Conservation (phyloP, 23 tunicate species). For the Aplidium turbinatum region DNA sequence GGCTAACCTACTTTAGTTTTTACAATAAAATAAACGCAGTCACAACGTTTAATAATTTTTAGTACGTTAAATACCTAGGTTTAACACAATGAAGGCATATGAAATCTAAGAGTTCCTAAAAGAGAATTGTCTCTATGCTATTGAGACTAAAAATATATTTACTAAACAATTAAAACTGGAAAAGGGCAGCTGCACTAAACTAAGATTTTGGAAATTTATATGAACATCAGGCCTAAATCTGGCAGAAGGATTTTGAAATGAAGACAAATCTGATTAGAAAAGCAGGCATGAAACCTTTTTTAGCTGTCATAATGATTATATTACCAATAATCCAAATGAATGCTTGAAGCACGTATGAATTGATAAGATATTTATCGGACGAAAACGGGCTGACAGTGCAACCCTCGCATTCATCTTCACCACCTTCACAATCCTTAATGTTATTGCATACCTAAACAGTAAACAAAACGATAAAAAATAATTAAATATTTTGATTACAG, state of each 20-base stretch:
- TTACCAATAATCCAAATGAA: conserved; percentile 74
- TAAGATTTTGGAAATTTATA: background rate
- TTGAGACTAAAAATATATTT: too few relatives aligned
- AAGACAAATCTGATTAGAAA: background rate
- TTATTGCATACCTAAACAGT: conserved; percentile 63
- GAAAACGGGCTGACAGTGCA: conserved; percentile 66
- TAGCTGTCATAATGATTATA: background rate
- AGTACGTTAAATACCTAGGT: too few relatives aligned
- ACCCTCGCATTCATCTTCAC: conserved; percentile 77
- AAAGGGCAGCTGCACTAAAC: conserved; percentile 1
- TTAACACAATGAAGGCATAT: too few relatives aligned
- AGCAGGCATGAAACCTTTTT: too few relatives aligned
- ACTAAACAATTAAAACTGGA: too few relatives aligned
- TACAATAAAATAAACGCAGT: too few relatives aligned
- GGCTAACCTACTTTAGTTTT: too few relatives aligned
- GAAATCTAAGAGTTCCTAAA: too few relatives aligned
- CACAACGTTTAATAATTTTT: too few relatives aligned
- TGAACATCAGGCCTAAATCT: background rate
- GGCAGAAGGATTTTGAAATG: background rate
- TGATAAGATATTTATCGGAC: conserved; percentile 58
- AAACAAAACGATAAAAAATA: background rate
- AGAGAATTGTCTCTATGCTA: too few relatives aligned
- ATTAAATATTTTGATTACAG: too few relatives aligned
- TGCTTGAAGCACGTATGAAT: conserved; percentile 41
- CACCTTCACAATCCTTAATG: conserved; percentile 44